Conservation (phyloP, 2,888 invertebrate genomes). For the Diaprepes abbreviatus region DNA sequence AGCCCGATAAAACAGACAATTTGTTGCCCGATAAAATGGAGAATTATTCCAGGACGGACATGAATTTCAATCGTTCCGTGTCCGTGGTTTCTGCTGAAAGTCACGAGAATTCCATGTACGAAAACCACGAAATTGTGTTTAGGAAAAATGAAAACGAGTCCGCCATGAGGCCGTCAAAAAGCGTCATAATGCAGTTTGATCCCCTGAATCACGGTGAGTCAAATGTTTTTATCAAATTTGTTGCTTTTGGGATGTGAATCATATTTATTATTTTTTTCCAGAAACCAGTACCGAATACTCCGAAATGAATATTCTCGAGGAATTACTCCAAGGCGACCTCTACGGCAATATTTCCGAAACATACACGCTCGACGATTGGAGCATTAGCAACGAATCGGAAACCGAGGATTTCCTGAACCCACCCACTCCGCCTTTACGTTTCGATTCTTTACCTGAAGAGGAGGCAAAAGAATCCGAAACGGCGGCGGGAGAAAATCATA, state of each 20-base stretch:
- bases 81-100: conserved; percentile 43
- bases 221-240: too few species aligned
- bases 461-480: conserved; percentile 53
- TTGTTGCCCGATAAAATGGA: conserved; percentile 46
- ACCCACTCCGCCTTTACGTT: conserved; percentile 75
- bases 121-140: conserved; percentile 64
- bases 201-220: conserved; percentile 66
- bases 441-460: conserved; percentile 75
- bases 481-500: background rate
- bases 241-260: too few species aligned
- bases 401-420: conserved; percentile 66
- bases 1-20: too few species aligned
- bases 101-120: conserved; percentile 67
- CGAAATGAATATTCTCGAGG: conserved; percentile 71
- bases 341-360: conserved; percentile 73
- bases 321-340: conserved; percentile 78
- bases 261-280: conserved; percentile 13
- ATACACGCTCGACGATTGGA: conserved; percentile 67
- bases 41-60: background rate
- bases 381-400: conserved; percentile 69
- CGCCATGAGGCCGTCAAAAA: conserved; percentile 66
- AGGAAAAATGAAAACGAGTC: background rate
- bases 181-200: conserved; percentile 83
- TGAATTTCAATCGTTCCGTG: conserved; percentile 14
- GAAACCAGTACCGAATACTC: conserved; percentile 44